Percentiles rank a stretch among this genome's conserved stretches.
These are phyloP conservation scores for Aptenodytes patagonicus DNA, from an alignment of 2,113 vertebrate species.

Conservation along the genomic window DNA sequence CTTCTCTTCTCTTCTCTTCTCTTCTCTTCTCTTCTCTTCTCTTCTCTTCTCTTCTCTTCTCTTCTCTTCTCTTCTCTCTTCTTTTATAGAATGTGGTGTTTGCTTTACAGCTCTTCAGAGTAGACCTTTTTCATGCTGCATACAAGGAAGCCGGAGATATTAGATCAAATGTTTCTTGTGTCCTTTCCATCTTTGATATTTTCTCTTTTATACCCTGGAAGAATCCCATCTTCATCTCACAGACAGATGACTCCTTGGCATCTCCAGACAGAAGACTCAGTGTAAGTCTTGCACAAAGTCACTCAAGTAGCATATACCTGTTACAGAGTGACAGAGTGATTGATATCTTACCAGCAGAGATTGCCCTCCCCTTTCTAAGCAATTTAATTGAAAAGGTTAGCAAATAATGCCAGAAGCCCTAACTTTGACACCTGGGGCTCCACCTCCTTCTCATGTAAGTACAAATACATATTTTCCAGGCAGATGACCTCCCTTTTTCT, in stretches of 20 bases:
- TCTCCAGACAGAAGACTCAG: neutral
- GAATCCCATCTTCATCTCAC: constrained; percentile 10
- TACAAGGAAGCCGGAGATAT: neutral
- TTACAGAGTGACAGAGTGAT: neutral
- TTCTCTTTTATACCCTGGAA: neutral
- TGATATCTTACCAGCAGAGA: neutral
- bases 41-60: no score
- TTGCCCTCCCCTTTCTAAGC: neutral
- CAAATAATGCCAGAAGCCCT: neutral
- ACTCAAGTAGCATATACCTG: neutral
- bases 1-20: no score
- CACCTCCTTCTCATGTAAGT: neutral
- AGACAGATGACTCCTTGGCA: constrained; percentile 2
- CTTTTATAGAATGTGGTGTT: neutral
- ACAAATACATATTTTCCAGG: neutral
- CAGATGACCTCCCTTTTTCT: neutral
- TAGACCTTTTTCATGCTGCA: neutral
- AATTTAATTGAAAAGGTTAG: neutral
- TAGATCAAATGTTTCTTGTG: neutral
- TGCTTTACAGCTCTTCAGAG: neutral
- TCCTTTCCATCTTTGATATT: neutral
- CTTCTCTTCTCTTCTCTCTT: no score
- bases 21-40: no score
- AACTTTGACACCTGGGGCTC: neutral
- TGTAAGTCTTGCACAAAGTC: constrained; percentile 12